phyloP scores from a whole-genome alignment of 2,888 invertebrate genomes.

The Itoplectis maculator region DNA sequence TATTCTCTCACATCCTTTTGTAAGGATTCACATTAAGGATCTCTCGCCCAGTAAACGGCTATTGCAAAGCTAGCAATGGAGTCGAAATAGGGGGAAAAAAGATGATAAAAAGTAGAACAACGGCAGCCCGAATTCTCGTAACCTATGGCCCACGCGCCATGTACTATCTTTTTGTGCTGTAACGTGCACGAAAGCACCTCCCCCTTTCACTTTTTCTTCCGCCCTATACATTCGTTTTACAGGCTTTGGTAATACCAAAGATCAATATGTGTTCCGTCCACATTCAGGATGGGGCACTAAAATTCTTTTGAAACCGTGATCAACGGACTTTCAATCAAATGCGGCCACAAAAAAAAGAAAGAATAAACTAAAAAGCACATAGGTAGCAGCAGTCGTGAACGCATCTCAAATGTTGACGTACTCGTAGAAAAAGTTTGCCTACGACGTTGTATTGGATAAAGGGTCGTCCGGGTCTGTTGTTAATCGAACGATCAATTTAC shows the following conservation, averaged over 20 bases:
- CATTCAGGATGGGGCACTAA: neutral
- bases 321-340: too few species aligned
- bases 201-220: neutral
- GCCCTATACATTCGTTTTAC: conserved; percentile 1
- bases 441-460: neutral
- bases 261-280: conserved; percentile 27
- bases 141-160: conserved; percentile 1
- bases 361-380: neutral
- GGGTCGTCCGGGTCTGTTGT: conserved; percentile 1
- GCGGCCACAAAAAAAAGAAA: too few species aligned
- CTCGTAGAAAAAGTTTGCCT: neutral
- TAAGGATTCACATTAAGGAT: neutral
- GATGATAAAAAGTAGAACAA: neutral
- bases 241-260: conserved; percentile 12
- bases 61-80: neutral
- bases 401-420: neutral
- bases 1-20: too few species aligned
- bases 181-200: conserved; percentile 2
- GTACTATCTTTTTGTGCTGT: conserved; percentile 1
- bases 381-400: neutral
- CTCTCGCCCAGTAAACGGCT: neutral
- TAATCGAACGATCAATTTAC: conserved; percentile 47
- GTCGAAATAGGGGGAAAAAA: neutral
- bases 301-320: too few species aligned
- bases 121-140: neutral